Evolutionary conservation across 2,888 invertebrate genomes (phyloP).

Genomic region (Epinotia brunnichana): DNA sequence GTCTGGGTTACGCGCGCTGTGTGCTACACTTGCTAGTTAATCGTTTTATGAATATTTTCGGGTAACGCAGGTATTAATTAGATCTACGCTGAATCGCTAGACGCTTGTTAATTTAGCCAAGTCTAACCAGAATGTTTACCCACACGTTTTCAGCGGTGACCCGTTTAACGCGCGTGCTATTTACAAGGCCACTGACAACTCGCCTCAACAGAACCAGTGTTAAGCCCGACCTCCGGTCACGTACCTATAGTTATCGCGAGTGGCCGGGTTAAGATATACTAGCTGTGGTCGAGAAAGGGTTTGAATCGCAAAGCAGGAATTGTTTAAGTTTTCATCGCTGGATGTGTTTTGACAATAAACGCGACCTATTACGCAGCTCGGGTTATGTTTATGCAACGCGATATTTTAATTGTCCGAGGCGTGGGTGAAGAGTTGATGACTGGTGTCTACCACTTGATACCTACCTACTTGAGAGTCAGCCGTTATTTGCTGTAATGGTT

Average conservation of each 20-base stretch:
- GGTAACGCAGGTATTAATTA: not conserved
- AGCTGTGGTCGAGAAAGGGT: not conserved
- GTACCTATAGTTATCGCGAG: not conserved
- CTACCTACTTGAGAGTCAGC: slow-evolving; percentile 10
- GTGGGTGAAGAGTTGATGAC: slow-evolving; percentile 22
- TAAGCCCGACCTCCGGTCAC: not conserved
- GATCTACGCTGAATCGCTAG: not conserved
- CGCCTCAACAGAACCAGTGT: not conserved
- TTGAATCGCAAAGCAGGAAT: slow-evolving; percentile 49
- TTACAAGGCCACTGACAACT: not conserved
- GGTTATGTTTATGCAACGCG: slow-evolving; percentile 48
- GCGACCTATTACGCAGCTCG: slow-evolving; percentile 48
- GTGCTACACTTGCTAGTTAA: not conserved
- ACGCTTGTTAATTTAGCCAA: slow-evolving; percentile 10
- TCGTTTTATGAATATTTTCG: not conserved
- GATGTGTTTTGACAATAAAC: slow-evolving; percentile 71
- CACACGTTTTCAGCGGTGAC: slow-evolving; percentile 54
- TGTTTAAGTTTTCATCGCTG: slow-evolving; percentile 61
- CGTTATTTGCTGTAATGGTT: not conserved
- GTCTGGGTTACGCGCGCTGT: not conserved
- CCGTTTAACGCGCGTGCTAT: slow-evolving; percentile 52
- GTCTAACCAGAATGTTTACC: slow-evolving; percentile 47
- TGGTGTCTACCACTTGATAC: slow-evolving; percentile 21
- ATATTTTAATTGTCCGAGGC: slow-evolving; percentile 47
- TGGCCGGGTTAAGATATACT: not conserved